These are phyloP conservation scores for Pelobates cultripes DNA, from an alignment of 2,797 vertebrate genomes.

Conservation along the genomic window DNA sequence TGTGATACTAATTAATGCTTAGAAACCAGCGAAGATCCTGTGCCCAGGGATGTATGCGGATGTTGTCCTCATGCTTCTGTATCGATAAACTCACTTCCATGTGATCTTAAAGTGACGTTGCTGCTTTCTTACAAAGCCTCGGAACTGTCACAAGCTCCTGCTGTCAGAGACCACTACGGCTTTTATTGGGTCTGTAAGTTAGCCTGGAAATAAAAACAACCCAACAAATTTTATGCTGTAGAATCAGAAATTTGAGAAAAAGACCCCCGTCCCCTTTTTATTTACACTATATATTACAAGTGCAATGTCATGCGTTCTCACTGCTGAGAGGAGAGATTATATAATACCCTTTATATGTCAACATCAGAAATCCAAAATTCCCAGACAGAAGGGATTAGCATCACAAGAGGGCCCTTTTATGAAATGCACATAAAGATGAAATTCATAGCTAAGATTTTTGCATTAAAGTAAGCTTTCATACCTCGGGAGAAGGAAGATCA, in stretches of 20 bases:
- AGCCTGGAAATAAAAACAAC: slow-evolving; percentile 32
- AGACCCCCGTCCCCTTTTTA: slow-evolving; percentile 20
- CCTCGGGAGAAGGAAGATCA: too few relatives aligned
- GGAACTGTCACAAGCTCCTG: neutral
- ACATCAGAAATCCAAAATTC: slow-evolving; percentile 23
- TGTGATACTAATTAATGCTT: neutral
- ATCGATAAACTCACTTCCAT: neutral
- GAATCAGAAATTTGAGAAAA: neutral
- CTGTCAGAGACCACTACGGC: slow-evolving; percentile 3
- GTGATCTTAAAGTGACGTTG: slow-evolving; percentile 1
- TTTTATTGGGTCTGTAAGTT: slow-evolving; percentile 39
- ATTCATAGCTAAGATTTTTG: neutral
- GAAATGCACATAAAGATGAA: slow-evolving; percentile 23
- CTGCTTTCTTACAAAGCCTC: neutral
- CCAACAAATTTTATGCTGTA: slow-evolving; percentile 12
- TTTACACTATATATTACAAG: slow-evolving; percentile 32
- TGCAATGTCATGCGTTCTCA: slow-evolving; percentile 31
- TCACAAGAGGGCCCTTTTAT: slow-evolving; percentile 30
- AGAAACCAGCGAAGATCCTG: neutral
- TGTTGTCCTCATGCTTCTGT: neutral
- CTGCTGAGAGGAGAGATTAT: slow-evolving; percentile 41
- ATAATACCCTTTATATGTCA: slow-evolving; percentile 35
- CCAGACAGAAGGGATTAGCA: slow-evolving; percentile 50
- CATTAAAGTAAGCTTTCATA: too few relatives aligned
- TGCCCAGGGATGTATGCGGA: neutral